phyloP scores from a whole-genome alignment of 2,113 vertebrate species.

The Prietella phreatophila region DNA sequence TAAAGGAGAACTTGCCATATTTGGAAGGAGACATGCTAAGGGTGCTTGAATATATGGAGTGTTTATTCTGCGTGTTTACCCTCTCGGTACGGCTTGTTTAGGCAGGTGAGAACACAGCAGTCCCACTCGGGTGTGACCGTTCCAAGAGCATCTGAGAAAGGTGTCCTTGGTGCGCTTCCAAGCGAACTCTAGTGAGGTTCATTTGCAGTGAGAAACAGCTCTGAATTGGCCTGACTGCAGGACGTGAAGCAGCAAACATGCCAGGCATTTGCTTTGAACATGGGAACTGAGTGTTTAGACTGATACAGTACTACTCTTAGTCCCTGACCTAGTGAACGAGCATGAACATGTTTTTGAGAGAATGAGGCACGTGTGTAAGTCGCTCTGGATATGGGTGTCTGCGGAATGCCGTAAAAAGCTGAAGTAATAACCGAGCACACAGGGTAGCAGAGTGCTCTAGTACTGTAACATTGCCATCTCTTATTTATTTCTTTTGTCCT shows the following conservation, averaged over 20 bases:
- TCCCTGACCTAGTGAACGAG: neutral
- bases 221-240: neutral
- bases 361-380: neutral
- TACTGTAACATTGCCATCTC: neutral
- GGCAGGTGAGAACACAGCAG: conserved; percentile 24
- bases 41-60: neutral
- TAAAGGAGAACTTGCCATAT: neutral
- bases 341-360: neutral
- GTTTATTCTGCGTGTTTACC: neutral
- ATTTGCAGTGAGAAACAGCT: neutral
- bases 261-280: neutral
- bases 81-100: neutral
- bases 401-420: neutral
- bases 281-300: neutral
- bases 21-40: neutral
- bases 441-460: neutral
- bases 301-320: neutral
- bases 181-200: neutral
- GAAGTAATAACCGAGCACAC: neutral
- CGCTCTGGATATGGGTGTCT: neutral
- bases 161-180: conserved; percentile 17
- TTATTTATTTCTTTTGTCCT: neutral
- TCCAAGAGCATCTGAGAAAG: conserved; percentile 16
- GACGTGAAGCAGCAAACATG: neutral
- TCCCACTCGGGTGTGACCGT: neutral